Percentiles rank a stretch among this genome's conserved stretches.
Conservation (phyloP, 2,888 invertebrate species). For the Chymomyza caudatula region DNA sequence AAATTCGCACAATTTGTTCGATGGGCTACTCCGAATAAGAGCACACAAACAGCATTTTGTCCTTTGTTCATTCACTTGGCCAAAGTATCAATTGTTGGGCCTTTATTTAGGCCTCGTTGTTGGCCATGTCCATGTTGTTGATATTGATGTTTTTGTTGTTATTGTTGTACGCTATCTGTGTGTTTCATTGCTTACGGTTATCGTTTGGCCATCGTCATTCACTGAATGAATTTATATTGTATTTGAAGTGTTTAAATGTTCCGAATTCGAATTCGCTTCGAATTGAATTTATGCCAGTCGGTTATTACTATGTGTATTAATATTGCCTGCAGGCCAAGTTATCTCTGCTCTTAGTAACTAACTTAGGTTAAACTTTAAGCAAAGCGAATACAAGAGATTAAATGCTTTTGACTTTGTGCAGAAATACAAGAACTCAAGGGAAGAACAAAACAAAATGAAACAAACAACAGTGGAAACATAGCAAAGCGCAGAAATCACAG, state of each 20-base stretch:
- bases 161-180: constrained; percentile 36
- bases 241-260: constrained; percentile 58
- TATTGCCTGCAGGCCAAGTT: background rate
- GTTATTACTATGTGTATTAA: background rate
- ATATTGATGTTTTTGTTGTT: constrained; percentile 24
- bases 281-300: background rate
- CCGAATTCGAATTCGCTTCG: background rate
- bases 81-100: constrained; percentile 61
- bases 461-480: background rate
- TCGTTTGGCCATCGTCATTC: constrained; percentile 43
- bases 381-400: background rate
- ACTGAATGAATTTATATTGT: constrained; percentile 67
- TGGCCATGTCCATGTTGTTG: too few species aligned
- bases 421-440: background rate
- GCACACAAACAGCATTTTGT: background rate
- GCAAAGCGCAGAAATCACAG: constrained; percentile 24
- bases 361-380: background rate
- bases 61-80: constrained; percentile 29
- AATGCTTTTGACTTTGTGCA: background rate
- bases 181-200: constrained; percentile 49
- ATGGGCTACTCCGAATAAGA: constrained; percentile 17
- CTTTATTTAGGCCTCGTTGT: constrained; percentile 56
- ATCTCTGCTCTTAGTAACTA: background rate
- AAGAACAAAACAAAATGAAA: background rate
- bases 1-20: constrained; percentile 53